These are phyloP conservation scores for Tiliqua scincoides DNA, from an alignment of 2,113 vertebrate species.

Conservation along the genomic window DNA sequence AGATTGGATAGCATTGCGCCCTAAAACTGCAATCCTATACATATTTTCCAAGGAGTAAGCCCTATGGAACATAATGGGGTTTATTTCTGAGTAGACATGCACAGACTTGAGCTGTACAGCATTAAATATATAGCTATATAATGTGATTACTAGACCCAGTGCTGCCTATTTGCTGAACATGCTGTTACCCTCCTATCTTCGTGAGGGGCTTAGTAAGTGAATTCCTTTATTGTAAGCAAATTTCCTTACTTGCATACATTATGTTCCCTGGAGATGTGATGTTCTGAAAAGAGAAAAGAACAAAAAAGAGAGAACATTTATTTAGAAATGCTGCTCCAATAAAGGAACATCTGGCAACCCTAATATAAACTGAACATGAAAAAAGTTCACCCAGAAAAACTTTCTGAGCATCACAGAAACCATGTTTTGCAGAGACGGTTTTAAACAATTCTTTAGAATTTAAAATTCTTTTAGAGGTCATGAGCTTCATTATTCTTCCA, in stretches of 20 bases:
- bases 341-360: constrained; percentile 29
- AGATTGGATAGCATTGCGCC: too few relatives aligned
- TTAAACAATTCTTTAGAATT: neutral
- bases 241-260: neutral
- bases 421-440: neutral
- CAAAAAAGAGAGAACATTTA: constrained; percentile 3
- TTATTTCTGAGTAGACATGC: too few relatives aligned
- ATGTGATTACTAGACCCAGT: neutral
- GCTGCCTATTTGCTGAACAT: neutral
- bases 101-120: too few relatives aligned
- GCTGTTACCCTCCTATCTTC: neutral
- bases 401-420: neutral
- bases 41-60: too few relatives aligned
- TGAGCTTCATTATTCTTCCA: neutral
- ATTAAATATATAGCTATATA: neutral
- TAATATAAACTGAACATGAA: constrained; percentile 1
- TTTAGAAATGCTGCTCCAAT: constrained; percentile 7
- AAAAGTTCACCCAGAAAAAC: neutral
- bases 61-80: too few relatives aligned
- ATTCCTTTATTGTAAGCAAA: neutral
- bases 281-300: neutral
- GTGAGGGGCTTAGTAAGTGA: neutral
- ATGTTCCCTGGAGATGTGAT: neutral
- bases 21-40: too few relatives aligned
- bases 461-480: neutral